Conservation (phyloP, 1,140 invertebrate genomes). For the Holotrichia oblita region DNA sequence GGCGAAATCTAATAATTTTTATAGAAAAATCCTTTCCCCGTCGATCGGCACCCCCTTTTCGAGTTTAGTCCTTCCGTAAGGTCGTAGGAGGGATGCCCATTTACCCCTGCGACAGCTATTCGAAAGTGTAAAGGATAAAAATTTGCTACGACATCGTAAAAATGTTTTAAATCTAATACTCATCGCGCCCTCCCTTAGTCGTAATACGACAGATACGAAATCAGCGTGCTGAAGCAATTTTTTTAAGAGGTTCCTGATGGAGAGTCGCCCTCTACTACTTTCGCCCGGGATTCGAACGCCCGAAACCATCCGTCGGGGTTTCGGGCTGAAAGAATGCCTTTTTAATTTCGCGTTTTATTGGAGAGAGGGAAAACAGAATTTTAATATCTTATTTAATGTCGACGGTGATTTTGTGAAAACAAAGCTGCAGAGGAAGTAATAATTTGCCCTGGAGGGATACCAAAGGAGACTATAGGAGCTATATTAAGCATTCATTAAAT, state of each 20-base stretch:
- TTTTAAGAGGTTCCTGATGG: background rate
- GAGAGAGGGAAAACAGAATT: background rate
- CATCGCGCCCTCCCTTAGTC: background rate
- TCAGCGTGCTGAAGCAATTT: constrained; percentile 11
- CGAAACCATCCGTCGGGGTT: background rate
- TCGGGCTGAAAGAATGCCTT: background rate
- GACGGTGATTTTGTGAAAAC: background rate
- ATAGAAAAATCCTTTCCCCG: no score
- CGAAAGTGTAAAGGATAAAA: background rate
- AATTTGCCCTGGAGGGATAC: no score
- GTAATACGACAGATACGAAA: background rate
- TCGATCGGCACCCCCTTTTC: no score
- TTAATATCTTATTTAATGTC: constrained; percentile 12
- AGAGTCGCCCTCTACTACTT: background rate
- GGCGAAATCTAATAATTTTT: no score
- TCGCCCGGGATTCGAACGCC: background rate
- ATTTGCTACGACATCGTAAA: constrained; percentile 16
- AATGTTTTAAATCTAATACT: constrained; percentile 14
- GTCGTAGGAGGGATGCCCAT: no score
- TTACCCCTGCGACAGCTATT: no score
- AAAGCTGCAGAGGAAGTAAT: background rate
- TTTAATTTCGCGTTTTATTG: background rate
- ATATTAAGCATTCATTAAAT: no score
- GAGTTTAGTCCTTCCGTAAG: no score
- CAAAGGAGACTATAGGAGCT: no score